Conservation (phyloP, 2,797 vertebrate species). For the Myotis vivesi region DNA sequence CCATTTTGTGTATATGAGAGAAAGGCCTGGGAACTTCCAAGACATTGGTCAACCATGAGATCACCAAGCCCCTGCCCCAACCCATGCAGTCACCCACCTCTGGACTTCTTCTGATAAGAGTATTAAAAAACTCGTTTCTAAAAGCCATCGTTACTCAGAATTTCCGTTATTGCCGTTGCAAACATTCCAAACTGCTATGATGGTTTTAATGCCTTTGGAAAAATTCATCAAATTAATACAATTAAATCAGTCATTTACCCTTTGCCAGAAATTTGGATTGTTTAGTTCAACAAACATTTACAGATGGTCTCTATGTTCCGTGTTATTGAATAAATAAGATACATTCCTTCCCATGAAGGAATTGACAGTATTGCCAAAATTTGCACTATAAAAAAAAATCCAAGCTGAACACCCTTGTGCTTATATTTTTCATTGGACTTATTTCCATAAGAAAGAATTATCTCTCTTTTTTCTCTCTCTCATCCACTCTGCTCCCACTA, state of each 20-base stretch:
- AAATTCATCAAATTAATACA: not conserved
- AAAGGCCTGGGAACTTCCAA: not conserved
- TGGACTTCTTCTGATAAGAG: not conserved
- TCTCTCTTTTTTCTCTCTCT: not conserved
- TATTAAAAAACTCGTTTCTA: not conserved
- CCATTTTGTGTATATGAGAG: not conserved
- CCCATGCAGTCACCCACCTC: not conserved
- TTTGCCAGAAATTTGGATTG: constrained; percentile 3
- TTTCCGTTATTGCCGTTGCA: not conserved
- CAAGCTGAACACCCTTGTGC: not conserved
- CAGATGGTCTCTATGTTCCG: not conserved
- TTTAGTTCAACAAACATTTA: constrained; percentile 9
- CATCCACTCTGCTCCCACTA: not conserved
- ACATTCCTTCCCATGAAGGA: not conserved
- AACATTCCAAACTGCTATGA: not conserved
- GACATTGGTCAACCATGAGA: not conserved
- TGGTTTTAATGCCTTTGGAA: not conserved
- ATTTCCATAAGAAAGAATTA: not conserved
- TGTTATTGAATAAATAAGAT: not conserved
- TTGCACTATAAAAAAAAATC: not conserved
- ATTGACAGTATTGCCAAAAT: not conserved
- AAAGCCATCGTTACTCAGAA: not conserved
- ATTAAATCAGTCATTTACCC: not conserved
- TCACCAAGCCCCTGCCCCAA: not conserved
- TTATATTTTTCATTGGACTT: not conserved